phyloP scores from a whole-genome alignment of 2,113 vertebrate species.

The Thomomys bottae region DNA sequence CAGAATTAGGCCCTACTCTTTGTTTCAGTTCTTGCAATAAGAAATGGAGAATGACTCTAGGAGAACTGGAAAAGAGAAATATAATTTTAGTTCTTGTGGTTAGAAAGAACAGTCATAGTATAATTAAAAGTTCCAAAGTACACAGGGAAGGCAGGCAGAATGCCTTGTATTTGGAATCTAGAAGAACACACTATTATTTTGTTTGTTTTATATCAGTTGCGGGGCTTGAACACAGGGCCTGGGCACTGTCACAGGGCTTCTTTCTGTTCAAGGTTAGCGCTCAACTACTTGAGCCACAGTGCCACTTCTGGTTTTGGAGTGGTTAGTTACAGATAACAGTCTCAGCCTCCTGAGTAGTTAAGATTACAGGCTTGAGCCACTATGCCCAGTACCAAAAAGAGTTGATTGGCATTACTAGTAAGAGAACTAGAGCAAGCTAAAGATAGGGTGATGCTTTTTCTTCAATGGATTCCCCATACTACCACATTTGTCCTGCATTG shows the following conservation, averaged over 20 bases:
- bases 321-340: too few relatives aligned
- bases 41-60: not conserved
- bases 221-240: too few relatives aligned
- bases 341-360: too few relatives aligned
- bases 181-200: not conserved
- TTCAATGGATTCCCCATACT: not conserved
- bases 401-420: not conserved
- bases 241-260: too few relatives aligned
- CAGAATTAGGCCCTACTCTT: not conserved
- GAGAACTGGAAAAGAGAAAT: slow-evolving; percentile 46
- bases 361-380: too few relatives aligned
- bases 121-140: slow-evolving; percentile 34
- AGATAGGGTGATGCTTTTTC: not conserved
- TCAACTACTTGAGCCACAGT: too few relatives aligned
- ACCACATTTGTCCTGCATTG: not conserved
- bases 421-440: not conserved
- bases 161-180: too few relatives aligned
- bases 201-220: too few relatives aligned
- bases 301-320: too few relatives aligned
- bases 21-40: not conserved
- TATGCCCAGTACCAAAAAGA: not conserved
- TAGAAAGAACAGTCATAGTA: slow-evolving; percentile 15
- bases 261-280: too few relatives aligned
- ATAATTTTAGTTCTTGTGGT: slow-evolving; percentile 32
- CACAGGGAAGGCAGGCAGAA: too few relatives aligned